Percentiles rank a stretch among this genome's conserved stretches.
These are phyloP conservation scores for Ips typographus DNA, from an alignment of 1,140 invertebrate species.

Conservation along the genomic window DNA sequence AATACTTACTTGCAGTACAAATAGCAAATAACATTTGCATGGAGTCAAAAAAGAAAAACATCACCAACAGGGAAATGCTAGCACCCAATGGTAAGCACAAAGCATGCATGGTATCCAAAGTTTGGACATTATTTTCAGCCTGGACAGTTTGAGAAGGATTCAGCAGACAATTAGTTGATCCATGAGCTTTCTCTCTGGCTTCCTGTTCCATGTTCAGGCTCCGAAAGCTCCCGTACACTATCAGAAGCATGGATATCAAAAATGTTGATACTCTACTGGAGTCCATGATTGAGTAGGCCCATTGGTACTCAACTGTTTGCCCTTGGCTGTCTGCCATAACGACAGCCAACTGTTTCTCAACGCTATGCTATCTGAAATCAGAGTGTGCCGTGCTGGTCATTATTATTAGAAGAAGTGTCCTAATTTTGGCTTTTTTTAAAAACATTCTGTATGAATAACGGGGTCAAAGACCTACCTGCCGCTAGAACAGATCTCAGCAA, in stretches of 20 bases:
- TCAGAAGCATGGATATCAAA: conserved; percentile 94
- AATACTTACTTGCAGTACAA: conserved; percentile 85
- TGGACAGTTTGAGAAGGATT: conserved; percentile 60
- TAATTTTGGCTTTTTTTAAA: not conserved
- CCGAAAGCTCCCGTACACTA: conserved; percentile 94
- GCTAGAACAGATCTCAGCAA: conserved; percentile 8
- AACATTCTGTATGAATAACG: conserved; percentile 20
- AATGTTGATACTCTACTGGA: conserved; percentile 95
- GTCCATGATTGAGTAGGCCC: conserved; percentile 96
- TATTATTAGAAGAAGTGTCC: not conserved
- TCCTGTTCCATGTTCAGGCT: conserved; percentile 94
- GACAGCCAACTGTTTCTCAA: conserved; percentile 25
- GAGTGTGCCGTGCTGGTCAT: conserved; percentile 2
- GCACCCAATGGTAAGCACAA: conserved; percentile 94
- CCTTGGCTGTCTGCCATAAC: conserved; percentile 43
- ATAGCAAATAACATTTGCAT: conserved; percentile 98
- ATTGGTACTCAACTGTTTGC: conserved; percentile 61
- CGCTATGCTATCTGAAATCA: conserved; percentile 35
- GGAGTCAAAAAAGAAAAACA: conserved; percentile 99
- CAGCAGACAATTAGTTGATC: conserved; percentile 57
- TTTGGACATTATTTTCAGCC: conserved; percentile 67
- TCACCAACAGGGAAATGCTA: conserved; percentile 91
- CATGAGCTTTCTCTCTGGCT: conserved; percentile 74
- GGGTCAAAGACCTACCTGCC: conserved; percentile 34
- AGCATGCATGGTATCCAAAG: conserved; percentile 94